Evolutionary conservation across 2,888 invertebrate species (phyloP), one percentile per base, ranked within the genome.

Genomic region (Drosophila affinis): DNA sequence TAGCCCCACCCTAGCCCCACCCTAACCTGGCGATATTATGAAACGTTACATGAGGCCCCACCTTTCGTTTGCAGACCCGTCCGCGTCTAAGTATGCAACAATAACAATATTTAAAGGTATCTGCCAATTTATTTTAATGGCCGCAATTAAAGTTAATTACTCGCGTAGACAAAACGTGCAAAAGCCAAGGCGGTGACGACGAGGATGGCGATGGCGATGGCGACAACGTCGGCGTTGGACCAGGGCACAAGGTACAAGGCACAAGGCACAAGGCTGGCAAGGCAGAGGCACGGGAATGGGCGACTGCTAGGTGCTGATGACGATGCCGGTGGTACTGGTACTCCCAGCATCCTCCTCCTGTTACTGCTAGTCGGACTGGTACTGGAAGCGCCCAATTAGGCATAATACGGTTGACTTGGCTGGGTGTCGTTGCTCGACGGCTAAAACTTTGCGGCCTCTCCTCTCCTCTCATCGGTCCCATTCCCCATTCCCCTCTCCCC

Each of bases 111-210:
- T 90, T 89, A 89, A 90, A 90, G 90, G 89, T 91, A 88, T 90
- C 88, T 90, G 90, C 91, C 91, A 90, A 91, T 91, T 90, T 89
- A 90, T 89, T 90, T 91, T 90, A 90, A 91, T 89, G 91, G 83
- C 81, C 79, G 79, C 90, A 90, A 90, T 90, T 91, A 90, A 90
- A 90, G 90, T 90, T 90, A 91, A 91, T 90, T 91, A 90, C 90
- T 87, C 90, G 90, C 89, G 90, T 88, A 89, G 89, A 88, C 89
- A 78, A 87, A 89, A 88, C 88, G 89, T 88, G 88, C 89, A 81
- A 67, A 57, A 67, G 67, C 67, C 48, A 58, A 45, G 70, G 61
- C 76, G 57, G 29, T 64, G 65, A 54, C 62, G 77, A 62, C 55
- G 34, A 46, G 48, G 57, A 46, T 65, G 69, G 46, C 44, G 62